phyloP scores from a whole-genome alignment of 2,797 vertebrate genomes.

The Oreochromis grahami region DNA sequence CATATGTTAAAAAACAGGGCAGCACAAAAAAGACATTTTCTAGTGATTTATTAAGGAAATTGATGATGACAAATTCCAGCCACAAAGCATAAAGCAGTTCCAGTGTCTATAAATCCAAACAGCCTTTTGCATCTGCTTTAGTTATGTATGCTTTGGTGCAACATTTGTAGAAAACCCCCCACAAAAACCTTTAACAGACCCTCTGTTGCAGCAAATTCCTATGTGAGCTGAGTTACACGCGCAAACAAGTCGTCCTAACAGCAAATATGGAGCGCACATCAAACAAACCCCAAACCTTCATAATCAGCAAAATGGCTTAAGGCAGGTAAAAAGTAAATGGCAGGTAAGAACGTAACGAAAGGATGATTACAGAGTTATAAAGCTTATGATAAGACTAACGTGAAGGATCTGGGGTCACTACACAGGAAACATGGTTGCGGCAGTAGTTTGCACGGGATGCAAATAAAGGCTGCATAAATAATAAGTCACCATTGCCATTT shows the following conservation, averaged over 20 bases:
- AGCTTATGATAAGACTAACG: conserved; percentile 23
- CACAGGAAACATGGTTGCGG: neutral
- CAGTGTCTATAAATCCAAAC: conserved; percentile 16
- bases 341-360: neutral
- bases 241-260: neutral
- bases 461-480: neutral
- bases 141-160: neutral
- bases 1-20: neutral
- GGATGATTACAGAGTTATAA: neutral
- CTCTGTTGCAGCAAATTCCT: neutral
- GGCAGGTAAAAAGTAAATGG: neutral
- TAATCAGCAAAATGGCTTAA: neutral
- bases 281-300: neutral
- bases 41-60: conserved; percentile 46
- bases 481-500: neutral
- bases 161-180: neutral
- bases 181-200: neutral
- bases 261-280: neutral
- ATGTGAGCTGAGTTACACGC: neutral
- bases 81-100: neutral
- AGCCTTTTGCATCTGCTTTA: neutral
- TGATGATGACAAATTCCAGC: neutral
- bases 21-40: neutral
- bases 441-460: neutral
- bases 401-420: conserved; percentile 6